Evolutionary conservation across 2,113 vertebrate species (phyloP).

Genomic region (Oncorhynchus tshawytscha): DNA sequence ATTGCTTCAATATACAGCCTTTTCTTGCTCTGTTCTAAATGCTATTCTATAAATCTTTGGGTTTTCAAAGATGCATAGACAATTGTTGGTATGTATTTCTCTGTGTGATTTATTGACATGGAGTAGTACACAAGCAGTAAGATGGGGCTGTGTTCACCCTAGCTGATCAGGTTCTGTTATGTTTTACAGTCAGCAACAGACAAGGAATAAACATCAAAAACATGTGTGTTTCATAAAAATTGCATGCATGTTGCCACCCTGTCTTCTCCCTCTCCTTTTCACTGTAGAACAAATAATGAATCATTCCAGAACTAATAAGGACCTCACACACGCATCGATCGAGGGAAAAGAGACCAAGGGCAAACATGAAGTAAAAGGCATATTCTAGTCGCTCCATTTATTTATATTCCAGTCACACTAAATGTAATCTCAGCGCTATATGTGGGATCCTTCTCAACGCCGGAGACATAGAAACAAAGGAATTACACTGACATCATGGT

Average conservation of each 20-base stretch:
- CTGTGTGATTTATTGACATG: no score
- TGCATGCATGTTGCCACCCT: no score
- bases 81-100: no score
- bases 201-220: conserved; percentile 25
- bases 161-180: conserved; percentile 1
- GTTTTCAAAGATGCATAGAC: no score
- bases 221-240: conserved; percentile 31
- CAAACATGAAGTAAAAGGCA: background rate
- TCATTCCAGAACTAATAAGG: background rate
- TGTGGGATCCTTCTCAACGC: background rate
- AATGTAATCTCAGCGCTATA: background rate
- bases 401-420: background rate
- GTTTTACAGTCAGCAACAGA: conserved; percentile 22
- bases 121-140: no score
- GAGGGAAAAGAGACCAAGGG: background rate
- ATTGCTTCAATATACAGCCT: no score
- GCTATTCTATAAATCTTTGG: no score
- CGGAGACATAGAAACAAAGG: background rate
- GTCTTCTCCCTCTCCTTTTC: background rate
- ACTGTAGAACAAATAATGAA: background rate
- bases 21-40: no score
- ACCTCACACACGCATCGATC: background rate
- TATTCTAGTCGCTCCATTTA: background rate
- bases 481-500: background rate
- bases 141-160: background rate